A percentile compares a stretch with the other conserved stretches of the same genome.
Conservation (phyloP, 2,888 invertebrate species). For the Euzophera pinguis region DNA sequence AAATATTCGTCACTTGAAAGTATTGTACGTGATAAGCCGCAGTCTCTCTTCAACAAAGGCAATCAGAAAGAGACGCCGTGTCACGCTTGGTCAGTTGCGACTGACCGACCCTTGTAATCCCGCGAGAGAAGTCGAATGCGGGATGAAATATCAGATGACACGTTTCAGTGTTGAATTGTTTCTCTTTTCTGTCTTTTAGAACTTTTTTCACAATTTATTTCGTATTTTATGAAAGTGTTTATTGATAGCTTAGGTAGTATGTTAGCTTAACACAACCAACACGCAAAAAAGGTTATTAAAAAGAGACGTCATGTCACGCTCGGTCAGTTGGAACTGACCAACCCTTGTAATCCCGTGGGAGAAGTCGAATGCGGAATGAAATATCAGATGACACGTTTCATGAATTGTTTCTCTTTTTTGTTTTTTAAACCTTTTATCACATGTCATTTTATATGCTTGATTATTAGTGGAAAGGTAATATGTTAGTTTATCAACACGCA, state of each 20-base stretch:
- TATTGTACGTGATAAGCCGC: background rate
- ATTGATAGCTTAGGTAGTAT: too few species aligned
- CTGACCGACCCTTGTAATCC: conserved; percentile 9
- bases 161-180: background rate
- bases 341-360: conserved; percentile 8
- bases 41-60: background rate
- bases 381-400: background rate
- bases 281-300: background rate
- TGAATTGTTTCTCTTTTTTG: too few species aligned
- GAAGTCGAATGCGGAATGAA: background rate
- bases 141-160: background rate
- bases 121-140: background rate
- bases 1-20: background rate
- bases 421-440: too few species aligned
- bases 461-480: too few species aligned
- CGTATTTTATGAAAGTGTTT: too few species aligned
- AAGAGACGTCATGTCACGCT: background rate
- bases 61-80: background rate
- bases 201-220: too few species aligned
- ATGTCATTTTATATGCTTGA: too few species aligned
- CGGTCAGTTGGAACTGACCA: background rate
- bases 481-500: too few species aligned
- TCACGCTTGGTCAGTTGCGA: background rate
- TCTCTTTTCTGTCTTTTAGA: too few species aligned
- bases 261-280: too few species aligned